phyloP scores from a whole-genome alignment of 1,140 invertebrate genomes.

The Drosophila nigrodunni region DNA sequence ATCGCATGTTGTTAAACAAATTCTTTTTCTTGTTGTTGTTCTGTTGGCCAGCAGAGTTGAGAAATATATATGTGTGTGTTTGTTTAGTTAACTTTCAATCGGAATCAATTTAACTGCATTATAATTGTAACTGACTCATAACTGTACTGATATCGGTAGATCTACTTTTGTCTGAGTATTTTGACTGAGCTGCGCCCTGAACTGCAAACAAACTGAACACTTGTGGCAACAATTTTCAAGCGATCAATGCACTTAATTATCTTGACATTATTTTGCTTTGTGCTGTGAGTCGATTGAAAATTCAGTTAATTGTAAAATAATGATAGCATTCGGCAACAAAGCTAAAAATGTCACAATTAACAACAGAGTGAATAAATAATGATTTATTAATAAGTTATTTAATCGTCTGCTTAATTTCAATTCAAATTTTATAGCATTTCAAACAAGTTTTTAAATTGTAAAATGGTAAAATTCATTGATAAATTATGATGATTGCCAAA shows the following conservation, averaged over 20 bases:
- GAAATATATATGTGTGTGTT: conserved; percentile 15
- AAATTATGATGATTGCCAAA: too few species aligned
- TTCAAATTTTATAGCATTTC: too few species aligned
- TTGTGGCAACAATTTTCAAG: conserved; percentile 10
- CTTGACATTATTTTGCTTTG: not conserved
- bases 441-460: too few species aligned
- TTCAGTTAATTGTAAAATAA: not conserved
- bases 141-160: conserved; percentile 4
- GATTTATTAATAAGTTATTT: too few species aligned
- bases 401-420: too few species aligned
- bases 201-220: conserved; percentile 7
- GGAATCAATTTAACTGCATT: not conserved
- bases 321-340: not conserved
- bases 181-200: not conserved
- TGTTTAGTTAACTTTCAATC: conserved; percentile 13
- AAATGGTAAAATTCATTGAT: too few species aligned
- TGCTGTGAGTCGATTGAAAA: not conserved
- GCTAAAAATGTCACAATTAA: too few species aligned
- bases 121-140: not conserved
- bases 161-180: not conserved
- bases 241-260: conserved; percentile 18
- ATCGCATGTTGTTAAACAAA: conserved; percentile 27
- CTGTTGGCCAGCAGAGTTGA: conserved; percentile 28
- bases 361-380: too few species aligned
- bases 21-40: conserved; percentile 29